These are phyloP conservation scores for Portevinia maculata DNA, from an alignment of 2,888 invertebrate genomes.

Conservation along the genomic window DNA sequence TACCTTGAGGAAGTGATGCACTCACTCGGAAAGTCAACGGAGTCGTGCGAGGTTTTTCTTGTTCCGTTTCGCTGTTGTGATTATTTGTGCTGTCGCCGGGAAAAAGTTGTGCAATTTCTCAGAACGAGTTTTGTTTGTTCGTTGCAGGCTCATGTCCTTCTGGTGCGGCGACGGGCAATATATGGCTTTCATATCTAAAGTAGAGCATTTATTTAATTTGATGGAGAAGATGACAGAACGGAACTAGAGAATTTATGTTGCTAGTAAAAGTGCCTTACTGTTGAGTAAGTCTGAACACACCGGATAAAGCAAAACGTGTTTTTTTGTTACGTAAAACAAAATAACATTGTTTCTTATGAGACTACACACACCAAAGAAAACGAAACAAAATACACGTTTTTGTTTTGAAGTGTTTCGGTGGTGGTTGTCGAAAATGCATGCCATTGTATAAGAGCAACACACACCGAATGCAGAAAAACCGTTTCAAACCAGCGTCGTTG, in stretches of 20 bases:
- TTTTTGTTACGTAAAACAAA: no score
- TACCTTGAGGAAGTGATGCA: slow-evolving; percentile 35
- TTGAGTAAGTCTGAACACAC: no score
- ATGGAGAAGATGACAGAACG: not conserved
- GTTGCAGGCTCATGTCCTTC: slow-evolving; percentile 7
- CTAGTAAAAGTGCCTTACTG: no score
- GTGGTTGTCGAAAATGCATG: no score
- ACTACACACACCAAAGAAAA: no score
- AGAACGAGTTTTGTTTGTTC: slow-evolving; percentile 17
- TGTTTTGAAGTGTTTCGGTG: no score
- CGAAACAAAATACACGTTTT: no score
- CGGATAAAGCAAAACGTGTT: no score
- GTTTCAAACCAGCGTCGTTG: no score
- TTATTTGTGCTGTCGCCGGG: slow-evolving; percentile 46
- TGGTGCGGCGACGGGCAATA: not conserved
- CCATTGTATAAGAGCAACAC: no score
- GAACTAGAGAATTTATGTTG: not conserved
- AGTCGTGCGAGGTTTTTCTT: slow-evolving; percentile 8
- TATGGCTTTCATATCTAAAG: slow-evolving; percentile 8
- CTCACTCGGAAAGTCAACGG: slow-evolving; percentile 18
- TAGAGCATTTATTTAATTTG: slow-evolving; percentile 22
- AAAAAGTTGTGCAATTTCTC: slow-evolving; percentile 49
- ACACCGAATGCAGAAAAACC: no score
- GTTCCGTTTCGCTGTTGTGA: slow-evolving; percentile 19
- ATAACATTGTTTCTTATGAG: no score